phyloP scores from a whole-genome alignment of 2,113 vertebrate species.

The Phyllopteryx taeniolatus region DNA sequence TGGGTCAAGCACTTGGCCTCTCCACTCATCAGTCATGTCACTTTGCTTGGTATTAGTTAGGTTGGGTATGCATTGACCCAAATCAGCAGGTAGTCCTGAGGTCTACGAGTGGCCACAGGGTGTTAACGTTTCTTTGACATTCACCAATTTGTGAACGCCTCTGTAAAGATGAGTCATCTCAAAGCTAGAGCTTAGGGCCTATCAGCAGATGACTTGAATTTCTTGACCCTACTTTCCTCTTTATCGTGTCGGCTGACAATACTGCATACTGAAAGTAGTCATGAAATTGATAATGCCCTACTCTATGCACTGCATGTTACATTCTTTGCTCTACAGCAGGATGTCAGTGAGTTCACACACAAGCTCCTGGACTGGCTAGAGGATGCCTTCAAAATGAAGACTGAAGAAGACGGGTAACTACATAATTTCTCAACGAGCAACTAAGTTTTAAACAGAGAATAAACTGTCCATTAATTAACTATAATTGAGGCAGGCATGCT shows the following conservation, averaged over 20 bases:
- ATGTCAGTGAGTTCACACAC: slow-evolving; percentile 97
- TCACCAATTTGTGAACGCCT: slow-evolving; percentile 13
- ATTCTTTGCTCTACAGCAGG: slow-evolving; percentile 80
- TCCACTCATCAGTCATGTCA: slow-evolving; percentile 48
- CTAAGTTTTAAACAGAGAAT: not conserved
- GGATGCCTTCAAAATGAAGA: slow-evolving; percentile 97
- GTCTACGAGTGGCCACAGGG: slow-evolving; percentile 19
- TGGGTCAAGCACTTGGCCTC: slow-evolving; percentile 29
- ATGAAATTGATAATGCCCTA: not conserved
- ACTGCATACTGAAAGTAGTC: not conserved
- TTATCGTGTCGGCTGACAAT: not conserved
- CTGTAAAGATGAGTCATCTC: not conserved
- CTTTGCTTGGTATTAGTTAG: slow-evolving; percentile 29
- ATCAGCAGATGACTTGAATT: slow-evolving; percentile 10
- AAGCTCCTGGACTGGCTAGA: slow-evolving; percentile 97
- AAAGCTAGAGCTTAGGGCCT: slow-evolving; percentile 1
- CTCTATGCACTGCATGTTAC: not conserved
- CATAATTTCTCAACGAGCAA: not conserved
- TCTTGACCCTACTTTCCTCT: slow-evolving; percentile 7
- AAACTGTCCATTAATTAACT: not conserved
- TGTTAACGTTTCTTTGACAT: slow-evolving; percentile 23
- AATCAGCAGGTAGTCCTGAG: slow-evolving; percentile 34
- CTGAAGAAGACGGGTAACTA: slow-evolving; percentile 83
- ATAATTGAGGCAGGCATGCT: not conserved
- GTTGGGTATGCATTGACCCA: slow-evolving; percentile 45